Evolutionary conservation across 2,113 vertebrate species (phyloP).

Genomic region (Brachionichthys hirsutus): DNA sequence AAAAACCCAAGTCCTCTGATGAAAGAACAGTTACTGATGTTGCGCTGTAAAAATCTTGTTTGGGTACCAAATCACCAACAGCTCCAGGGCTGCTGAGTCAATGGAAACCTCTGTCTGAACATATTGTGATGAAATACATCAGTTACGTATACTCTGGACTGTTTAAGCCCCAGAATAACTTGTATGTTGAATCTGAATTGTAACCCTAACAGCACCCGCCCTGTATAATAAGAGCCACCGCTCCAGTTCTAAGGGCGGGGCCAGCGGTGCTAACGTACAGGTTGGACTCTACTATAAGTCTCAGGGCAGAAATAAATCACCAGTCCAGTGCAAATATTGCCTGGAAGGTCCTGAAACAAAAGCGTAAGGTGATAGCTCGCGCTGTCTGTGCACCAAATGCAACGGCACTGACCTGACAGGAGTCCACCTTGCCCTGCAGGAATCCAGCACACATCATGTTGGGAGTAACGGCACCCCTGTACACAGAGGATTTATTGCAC

Average conservation of each 20-base stretch:
- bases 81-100: too few species aligned
- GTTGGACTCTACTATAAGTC: neutral
- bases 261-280: neutral
- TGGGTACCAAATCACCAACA: too few species aligned
- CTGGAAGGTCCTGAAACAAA: neutral
- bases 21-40: too few species aligned
- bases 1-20: conserved; percentile 17
- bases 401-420: conserved; percentile 86
- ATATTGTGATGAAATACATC: too few species aligned
- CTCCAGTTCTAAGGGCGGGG: conserved; percentile 15
- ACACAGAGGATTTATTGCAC: conserved; percentile 82
- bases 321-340: conserved; percentile 8
- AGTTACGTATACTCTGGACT: too few species aligned
- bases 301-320: neutral
- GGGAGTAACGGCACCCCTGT: conserved; percentile 80
- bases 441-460: conserved; percentile 96
- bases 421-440: conserved; percentile 90
- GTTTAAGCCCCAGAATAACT: too few species aligned
- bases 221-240: neutral
- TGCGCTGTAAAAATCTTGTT: too few species aligned
- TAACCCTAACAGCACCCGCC: neutral
- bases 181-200: too few species aligned
- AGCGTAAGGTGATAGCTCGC: conserved; percentile 21
- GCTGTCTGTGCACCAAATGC: neutral
- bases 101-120: too few species aligned